Evolutionary conservation across 2,113 vertebrate species (phyloP).

Genomic region (Theristicus caerulescens): DNA sequence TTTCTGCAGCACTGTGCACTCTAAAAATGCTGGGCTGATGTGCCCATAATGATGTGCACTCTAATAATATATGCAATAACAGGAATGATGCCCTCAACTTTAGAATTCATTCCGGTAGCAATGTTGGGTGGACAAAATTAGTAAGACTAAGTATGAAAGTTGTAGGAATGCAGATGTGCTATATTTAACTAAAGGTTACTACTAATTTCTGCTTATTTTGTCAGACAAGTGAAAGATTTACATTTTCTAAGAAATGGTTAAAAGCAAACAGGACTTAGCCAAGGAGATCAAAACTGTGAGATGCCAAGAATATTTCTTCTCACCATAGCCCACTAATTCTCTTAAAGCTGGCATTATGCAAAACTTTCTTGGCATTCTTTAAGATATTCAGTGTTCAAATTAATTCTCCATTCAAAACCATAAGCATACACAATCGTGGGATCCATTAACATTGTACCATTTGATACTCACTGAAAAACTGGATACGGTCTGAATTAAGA

Average conservation of each 20-base stretch:
- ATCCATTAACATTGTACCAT: background rate
- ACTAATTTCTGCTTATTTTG: background rate
- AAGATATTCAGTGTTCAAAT: background rate
- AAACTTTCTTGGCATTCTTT: background rate
- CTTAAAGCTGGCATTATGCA: background rate
- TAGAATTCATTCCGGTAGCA: background rate
- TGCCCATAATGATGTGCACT: background rate
- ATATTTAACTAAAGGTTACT: background rate
- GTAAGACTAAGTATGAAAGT: background rate
- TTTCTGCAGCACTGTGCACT: background rate
- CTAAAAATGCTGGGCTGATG: background rate
- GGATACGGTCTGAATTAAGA: background rate
- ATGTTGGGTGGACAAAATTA: background rate
- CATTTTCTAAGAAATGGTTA: background rate
- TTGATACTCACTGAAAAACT: background rate
- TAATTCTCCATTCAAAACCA: background rate
- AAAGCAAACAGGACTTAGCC: background rate
- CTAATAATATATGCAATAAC: background rate
- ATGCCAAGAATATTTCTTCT: conserved; percentile 9
- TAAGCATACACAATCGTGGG: background rate
- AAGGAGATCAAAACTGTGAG: background rate
- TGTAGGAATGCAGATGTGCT: background rate
- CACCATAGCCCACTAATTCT: background rate
- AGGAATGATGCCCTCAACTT: background rate
- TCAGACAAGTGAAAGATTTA: background rate